Evolutionary conservation across 1,140 invertebrate genomes (phyloP).

Genomic region (Coptotermes formosanus): DNA sequence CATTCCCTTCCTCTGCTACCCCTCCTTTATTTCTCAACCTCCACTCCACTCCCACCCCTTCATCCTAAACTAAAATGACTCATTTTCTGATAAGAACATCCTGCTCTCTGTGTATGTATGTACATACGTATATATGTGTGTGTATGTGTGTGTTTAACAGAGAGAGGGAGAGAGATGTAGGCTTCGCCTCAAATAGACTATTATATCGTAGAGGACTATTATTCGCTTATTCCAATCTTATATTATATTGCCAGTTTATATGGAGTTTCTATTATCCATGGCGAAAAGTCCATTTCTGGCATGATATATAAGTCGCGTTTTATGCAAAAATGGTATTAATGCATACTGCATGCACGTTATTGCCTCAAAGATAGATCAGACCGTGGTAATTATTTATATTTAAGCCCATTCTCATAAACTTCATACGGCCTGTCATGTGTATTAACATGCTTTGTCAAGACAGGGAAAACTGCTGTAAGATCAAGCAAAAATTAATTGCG

Average conservation of each 20-base stretch:
- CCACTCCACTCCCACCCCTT: not conserved
- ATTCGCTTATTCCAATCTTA: slow-evolving; percentile 33
- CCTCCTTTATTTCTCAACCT: slow-evolving; percentile 15
- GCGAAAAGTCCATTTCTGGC: slow-evolving; percentile 33
- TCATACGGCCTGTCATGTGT: not conserved
- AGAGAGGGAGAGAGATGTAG: not conserved
- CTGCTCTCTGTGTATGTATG: not conserved
- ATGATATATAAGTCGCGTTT: not conserved
- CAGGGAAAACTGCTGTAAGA: not conserved
- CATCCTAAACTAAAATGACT: slow-evolving; percentile 34
- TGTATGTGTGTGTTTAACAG: too few species aligned
- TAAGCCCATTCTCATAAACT: not conserved
- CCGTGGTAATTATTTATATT: not conserved
- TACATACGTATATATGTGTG: too few species aligned
- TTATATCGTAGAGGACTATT: slow-evolving; percentile 33
- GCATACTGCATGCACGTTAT: not conserved
- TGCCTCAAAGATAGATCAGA: not conserved
- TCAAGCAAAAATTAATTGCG: not conserved
- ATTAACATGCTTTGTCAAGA: not conserved
- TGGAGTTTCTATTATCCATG: slow-evolving; percentile 28
- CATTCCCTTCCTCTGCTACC: not conserved
- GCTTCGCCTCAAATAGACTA: slow-evolving; percentile 32
- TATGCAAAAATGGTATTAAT: not conserved
- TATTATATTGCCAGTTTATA: slow-evolving; percentile 22
- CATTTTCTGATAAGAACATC: slow-evolving; percentile 34